phyloP scores from a whole-genome alignment of 2,113 vertebrate species.

The Scartelaos histophorus region DNA sequence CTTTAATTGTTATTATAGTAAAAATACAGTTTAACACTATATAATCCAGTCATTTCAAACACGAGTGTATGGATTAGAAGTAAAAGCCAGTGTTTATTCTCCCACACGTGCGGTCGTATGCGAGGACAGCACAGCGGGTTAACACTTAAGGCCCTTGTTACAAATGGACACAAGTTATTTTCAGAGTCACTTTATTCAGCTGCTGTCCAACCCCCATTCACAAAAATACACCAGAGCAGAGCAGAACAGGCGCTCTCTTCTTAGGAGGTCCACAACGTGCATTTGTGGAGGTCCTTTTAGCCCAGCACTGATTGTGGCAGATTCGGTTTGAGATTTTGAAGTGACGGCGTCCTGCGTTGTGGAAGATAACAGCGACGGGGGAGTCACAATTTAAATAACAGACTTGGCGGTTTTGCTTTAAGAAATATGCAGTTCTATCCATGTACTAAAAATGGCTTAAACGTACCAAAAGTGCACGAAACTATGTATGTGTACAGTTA shows the following conservation, averaged over 20 bases:
- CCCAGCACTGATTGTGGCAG: neutral
- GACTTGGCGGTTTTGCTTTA: neutral
- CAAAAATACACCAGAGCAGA: constrained; percentile 8
- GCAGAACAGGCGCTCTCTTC: constrained; percentile 11
- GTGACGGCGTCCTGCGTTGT: neutral
- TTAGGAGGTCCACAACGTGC: neutral
- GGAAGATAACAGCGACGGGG: neutral
- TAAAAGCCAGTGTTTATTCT: constrained; percentile 44
- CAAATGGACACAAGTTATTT: constrained; percentile 38
- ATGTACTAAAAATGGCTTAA: too few species aligned
- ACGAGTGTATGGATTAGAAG: constrained; percentile 8
- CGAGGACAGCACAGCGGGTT: constrained; percentile 34
- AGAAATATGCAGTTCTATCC: too few species aligned
- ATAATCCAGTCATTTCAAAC: neutral
- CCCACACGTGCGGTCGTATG: constrained; percentile 33
- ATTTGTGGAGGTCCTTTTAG: neutral
- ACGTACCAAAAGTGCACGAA: too few species aligned
- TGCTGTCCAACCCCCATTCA: constrained; percentile 3
- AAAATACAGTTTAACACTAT: neutral
- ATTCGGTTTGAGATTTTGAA: neutral
- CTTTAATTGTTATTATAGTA: too few species aligned
- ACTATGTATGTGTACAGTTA: too few species aligned
- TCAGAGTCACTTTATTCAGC: neutral
- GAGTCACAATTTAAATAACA: neutral
- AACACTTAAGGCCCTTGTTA: constrained; percentile 47